These are phyloP conservation scores for Heterodera schachtii DNA, from an alignment of 1,140 invertebrate genomes.

Conservation along the genomic window DNA sequence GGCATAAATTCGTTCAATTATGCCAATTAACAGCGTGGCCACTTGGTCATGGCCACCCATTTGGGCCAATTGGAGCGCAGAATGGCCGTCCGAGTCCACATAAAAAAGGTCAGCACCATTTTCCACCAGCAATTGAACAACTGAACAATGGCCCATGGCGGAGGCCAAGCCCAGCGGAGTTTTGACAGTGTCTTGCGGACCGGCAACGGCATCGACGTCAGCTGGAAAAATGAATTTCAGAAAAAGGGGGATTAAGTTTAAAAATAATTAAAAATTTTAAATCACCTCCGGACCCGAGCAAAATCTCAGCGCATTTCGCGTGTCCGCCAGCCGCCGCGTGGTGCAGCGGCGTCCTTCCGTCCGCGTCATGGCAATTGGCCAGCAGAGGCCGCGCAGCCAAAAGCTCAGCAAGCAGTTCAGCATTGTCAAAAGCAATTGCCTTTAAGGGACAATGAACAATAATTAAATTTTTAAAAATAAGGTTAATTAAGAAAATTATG, in stretches of 20 bases:
- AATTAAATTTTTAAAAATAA: no score
- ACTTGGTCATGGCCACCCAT: conserved; percentile 75
- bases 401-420: conserved; percentile 42
- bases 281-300: conserved; percentile 38
- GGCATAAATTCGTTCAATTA: conserved; percentile 66
- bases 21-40: conserved; percentile 73
- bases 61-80: conserved; percentile 77
- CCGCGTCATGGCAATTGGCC: conserved; percentile 22
- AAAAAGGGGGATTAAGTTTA: not conserved
- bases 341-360: conserved; percentile 41
- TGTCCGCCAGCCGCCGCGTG: conserved; percentile 40
- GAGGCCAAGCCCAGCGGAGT: conserved; percentile 80
- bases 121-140: conserved; percentile 74
- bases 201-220: conserved; percentile 41
- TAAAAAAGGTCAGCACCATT: conserved; percentile 74
- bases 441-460: conserved; percentile 28
- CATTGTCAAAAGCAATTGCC: conserved; percentile 53
- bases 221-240: conserved; percentile 4
- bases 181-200: conserved; percentile 65
- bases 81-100: conserved; percentile 73
- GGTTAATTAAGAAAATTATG: not conserved
- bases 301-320: conserved; percentile 37
- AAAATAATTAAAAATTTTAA: conserved; percentile 4
- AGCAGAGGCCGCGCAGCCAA: conserved; percentile 42
- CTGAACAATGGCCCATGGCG: conserved; percentile 77